These are phyloP conservation scores for Spheniscus humboldti DNA, from an alignment of 2,797 vertebrate species.

Conservation along the genomic window DNA sequence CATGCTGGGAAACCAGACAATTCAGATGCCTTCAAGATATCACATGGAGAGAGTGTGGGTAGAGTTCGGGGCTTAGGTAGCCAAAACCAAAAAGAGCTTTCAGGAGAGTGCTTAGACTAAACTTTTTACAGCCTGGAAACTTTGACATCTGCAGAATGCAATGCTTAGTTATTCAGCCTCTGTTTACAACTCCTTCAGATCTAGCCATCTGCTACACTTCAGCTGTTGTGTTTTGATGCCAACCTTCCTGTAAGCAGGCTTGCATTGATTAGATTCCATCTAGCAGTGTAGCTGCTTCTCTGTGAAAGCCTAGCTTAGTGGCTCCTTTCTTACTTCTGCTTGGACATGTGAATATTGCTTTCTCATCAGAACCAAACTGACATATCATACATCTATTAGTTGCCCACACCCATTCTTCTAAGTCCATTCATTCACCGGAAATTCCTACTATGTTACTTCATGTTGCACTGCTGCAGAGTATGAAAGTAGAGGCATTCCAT, in stretches of 20 bases:
- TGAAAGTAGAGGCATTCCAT: not conserved
- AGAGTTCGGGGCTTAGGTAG: not conserved
- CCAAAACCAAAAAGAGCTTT: slow-evolving; percentile 26
- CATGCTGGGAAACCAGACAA: not conserved
- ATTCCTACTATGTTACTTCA: not conserved
- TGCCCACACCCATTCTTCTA: not conserved
- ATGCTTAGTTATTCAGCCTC: slow-evolving; percentile 64
- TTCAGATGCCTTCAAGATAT: not conserved
- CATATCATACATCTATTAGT: not conserved
- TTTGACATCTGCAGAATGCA: slow-evolving; percentile 66
- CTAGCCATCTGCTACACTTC: slow-evolving; percentile 70
- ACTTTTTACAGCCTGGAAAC: slow-evolving; percentile 58
- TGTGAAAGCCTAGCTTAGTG: not conserved
- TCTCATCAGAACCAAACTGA: not conserved
- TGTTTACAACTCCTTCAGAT: slow-evolving; percentile 69
- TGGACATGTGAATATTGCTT: not conserved
- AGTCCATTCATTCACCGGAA: not conserved
- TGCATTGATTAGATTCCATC: slow-evolving; percentile 57
- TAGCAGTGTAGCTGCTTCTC: slow-evolving; percentile 24
- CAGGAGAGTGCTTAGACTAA: slow-evolving; percentile 17
- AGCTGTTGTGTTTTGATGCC: slow-evolving; percentile 69
- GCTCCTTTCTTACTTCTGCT: not conserved
- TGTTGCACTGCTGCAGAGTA: not conserved
- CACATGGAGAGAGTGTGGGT: not conserved
- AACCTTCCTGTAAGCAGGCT: slow-evolving; percentile 51